Percentiles rank a stretch among this genome's conserved stretches.
phyloP scores from a whole-genome alignment of 2,888 invertebrate species.

The Eupithecia insigniata region DNA sequence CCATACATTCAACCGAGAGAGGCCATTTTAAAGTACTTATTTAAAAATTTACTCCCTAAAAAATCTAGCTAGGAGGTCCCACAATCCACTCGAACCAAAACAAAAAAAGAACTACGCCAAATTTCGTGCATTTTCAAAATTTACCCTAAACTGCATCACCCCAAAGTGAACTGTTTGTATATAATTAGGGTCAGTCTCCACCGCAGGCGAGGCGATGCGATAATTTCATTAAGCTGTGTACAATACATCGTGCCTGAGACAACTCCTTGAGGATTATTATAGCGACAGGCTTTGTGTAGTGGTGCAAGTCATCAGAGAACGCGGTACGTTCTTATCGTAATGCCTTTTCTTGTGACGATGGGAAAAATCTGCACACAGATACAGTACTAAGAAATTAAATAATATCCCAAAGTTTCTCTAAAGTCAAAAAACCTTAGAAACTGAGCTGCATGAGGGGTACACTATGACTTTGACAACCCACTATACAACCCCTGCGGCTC shows the following conservation, averaged over 20 bases:
- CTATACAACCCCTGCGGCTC: too few species aligned
- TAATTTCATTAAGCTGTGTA: constrained; percentile 69
- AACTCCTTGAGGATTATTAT: constrained; percentile 62
- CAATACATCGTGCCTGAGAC: constrained; percentile 53
- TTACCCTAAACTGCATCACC: background rate
- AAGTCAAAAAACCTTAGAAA: too few species aligned
- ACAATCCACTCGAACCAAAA: background rate
- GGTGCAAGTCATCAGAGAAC: constrained; percentile 8
- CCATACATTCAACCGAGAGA: too few species aligned
- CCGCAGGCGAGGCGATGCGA: constrained; percentile 38
- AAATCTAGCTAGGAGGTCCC: too few species aligned
- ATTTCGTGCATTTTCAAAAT: background rate
- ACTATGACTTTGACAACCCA: too few species aligned
- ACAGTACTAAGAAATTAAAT: too few species aligned
- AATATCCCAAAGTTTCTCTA: too few species aligned
- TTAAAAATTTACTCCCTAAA: too few species aligned
- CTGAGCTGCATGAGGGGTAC: too few species aligned
- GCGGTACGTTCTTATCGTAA: background rate
- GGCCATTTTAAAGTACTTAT: too few species aligned
- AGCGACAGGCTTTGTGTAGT: constrained; percentile 14
- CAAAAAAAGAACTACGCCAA: background rate
- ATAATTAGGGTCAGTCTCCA: constrained; percentile 35
- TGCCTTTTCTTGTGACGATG: too few species aligned
- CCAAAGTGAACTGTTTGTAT: constrained; percentile 14
- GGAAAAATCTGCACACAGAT: too few species aligned